Base-by-base conservation (phyloP, 2,113 vertebrate species). In the Seriola quinqueradiata region DNA sequence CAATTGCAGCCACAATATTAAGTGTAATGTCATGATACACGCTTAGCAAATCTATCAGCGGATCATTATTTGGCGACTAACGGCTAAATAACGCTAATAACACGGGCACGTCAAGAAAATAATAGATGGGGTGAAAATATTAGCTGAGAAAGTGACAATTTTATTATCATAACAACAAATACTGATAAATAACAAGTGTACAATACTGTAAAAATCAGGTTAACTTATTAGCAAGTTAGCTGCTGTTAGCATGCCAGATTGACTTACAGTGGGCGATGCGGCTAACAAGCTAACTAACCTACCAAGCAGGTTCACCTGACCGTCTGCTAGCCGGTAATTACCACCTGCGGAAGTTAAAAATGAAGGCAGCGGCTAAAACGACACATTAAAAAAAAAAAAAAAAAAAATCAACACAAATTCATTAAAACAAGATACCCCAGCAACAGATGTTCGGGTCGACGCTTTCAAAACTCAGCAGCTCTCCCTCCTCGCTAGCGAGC, bases 361-460 rank as follows among this genome's bases (percentile, higher is more conserved):
- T 61, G 34, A 70, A 70, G n/a, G 40, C 1, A 19, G 12, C 0
- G 9, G 17, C 19, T 36, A 11, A 3, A 3, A 38, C 8, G 44
- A 42, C 36, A 17, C 4, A 36, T 36, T 34, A 46, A 55, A 57
- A 60, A 3, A 36, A 36, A 55, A 57, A 60, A 3, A 36, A 36
- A 36, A 36, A 36, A 8, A 42, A 42, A 42, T 11, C 7, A 28
- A 28, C 28, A 50, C 10, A 28, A 11, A 50, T 12, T 4, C 25
- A n/a, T 23, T 23, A 17, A 79, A 75, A 75, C 52, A 2, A 1
- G n/a, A 72, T 1, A 63, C 10, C 10, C 46, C 36, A 66, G 85
- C 79, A 90, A 90, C 87, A 90, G 87, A 85, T 88, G 84, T 50
- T 77, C 46, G 46, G 14, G 17, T 63, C 50, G 75, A 81, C 28